Conservation (phyloP, 2,113 vertebrate species). For the Sinocyclocheilus rhinocerous region DNA sequence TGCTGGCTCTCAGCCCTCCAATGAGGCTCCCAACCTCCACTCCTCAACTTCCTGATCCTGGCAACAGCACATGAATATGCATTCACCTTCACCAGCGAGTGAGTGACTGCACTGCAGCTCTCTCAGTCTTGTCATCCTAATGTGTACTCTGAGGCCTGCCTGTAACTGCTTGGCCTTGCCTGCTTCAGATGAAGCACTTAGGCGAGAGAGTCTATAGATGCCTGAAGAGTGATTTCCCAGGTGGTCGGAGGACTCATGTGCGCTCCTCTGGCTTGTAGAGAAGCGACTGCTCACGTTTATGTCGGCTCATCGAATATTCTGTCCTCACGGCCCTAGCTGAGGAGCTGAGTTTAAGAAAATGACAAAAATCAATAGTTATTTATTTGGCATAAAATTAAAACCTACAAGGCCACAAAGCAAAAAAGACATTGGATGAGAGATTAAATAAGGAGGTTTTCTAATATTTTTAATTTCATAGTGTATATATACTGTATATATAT, state of each 20-base stretch:
- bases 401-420: background rate
- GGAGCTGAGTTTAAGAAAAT: conserved; percentile 5
- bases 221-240: conserved; percentile 40
- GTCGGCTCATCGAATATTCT: conserved; percentile 69
- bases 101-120: conserved; percentile 16
- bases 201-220: conserved; percentile 19
- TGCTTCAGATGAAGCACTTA: conserved; percentile 13
- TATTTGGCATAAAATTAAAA: conserved; percentile 21
- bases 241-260: conserved; percentile 14
- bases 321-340: conserved; percentile 22
- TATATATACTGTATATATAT: no score
- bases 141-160: conserved; percentile 43
- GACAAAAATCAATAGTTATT: conserved; percentile 22
- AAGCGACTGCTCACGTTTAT: conserved; percentile 69
- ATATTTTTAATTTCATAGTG: background rate
- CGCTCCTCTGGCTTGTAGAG: conserved; percentile 44
- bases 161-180: conserved; percentile 7
- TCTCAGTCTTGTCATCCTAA: conserved; percentile 41
- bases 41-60: conserved; percentile 48
- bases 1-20: conserved; percentile 42
- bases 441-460: background rate
- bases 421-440: background rate
- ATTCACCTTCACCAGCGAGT: conserved; percentile 32
- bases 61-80: conserved; percentile 56
- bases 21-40: conserved; percentile 44